Base-by-base conservation (phyloP, 2,888 invertebrate genomes). In the Acanthoscelides obtectus region DNA sequence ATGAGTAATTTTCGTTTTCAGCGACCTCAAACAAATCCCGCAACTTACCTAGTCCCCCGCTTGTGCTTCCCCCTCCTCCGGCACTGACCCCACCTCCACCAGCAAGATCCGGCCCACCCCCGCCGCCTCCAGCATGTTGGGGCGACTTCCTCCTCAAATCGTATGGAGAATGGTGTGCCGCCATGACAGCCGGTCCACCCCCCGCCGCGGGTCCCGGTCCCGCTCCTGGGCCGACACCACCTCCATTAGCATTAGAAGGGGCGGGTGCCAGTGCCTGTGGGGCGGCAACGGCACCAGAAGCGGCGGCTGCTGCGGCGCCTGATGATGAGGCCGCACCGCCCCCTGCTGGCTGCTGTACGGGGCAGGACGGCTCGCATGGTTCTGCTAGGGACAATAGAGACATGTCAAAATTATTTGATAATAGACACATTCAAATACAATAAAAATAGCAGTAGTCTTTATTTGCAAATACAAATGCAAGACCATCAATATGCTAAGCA, bases 101-200 rank as follows among this genome's bases (percentile, higher is more conserved):
- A 2, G 20, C 66, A 1, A 20, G 20, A 12, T 22, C 66, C 1
- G 21, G 21, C 90, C 67, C 81, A 1, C 22, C 22, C 5, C 4
- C 67, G 6, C 67, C 67, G 22, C 67, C 67, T 1, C 67, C 67
- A 17, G 22, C 22, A n/a, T 67, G 75, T 19, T 22, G 77, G 2
- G 93, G 94, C 77, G 93, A 94, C 87, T 96, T 96, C 80, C 96
- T 90, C 75, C 96, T 90, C 82, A 96, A 88, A 85, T 96, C 96
- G 84, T 96, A 96, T 1, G 96, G 96, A 77, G 95, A 94, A 85
- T 95, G 95, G 86, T 96, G 95, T 77, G 78, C 88, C 84, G 79
- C 79, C 66, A 81, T 77, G 83, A 81, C 88, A 70, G 89, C 88
- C 76, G 88, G 88, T 75, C 88, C 86, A 72, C 89, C 88, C 67